Conservation (phyloP, 2,888 invertebrate genomes). For the Drosophila recens region DNA sequence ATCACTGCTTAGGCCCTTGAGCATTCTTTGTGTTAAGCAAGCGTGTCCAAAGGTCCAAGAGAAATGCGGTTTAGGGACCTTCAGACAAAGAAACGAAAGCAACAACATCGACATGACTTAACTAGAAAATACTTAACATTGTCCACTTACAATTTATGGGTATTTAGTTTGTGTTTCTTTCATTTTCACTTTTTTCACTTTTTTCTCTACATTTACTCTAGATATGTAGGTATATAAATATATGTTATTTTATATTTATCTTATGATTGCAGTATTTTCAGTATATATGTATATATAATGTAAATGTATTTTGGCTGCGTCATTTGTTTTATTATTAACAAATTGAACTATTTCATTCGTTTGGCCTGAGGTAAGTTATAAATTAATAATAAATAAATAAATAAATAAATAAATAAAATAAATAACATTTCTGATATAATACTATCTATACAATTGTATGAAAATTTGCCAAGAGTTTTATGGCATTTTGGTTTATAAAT, state of each 20-base stretch:
- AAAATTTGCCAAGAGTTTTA: no score
- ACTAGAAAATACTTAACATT: conserved; percentile 70
- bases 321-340: no score
- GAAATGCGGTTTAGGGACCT: conserved; percentile 13
- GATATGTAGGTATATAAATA: background rate
- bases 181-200: conserved; percentile 4
- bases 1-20: conserved; percentile 59
- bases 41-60: conserved; percentile 50
- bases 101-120: conserved; percentile 63
- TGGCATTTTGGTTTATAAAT: no score
- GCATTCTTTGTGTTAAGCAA: conserved; percentile 50
- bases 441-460: no score
- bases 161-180: conserved; percentile 43
- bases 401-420: no score
- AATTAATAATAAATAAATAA: no score
- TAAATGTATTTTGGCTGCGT: no score
- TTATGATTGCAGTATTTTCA: conserved; percentile 37
- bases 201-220: background rate
- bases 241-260: background rate
- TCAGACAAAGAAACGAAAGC: conserved; percentile 16
- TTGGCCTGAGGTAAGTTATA: no score
- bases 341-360: no score
- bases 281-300: conserved; percentile 69
- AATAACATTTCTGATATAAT: no score
- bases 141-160: conserved; percentile 56